These are phyloP conservation scores for Ictalurus furcatus DNA, from an alignment of 2,113 vertebrate genomes.

Conservation along the genomic window DNA sequence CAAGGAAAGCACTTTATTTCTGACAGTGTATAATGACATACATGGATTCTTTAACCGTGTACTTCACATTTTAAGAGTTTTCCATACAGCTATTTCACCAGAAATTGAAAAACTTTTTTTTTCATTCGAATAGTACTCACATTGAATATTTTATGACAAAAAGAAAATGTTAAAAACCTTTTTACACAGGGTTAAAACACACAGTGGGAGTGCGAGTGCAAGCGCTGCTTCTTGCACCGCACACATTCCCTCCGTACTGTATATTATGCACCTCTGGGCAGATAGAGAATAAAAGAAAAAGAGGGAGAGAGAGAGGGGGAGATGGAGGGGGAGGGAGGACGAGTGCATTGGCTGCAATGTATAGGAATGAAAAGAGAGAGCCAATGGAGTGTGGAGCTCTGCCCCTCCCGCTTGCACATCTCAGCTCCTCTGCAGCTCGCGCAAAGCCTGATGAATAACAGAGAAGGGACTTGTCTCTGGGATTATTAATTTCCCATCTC, in stretches of 20 bases:
- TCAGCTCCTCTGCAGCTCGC: constrained; percentile 71
- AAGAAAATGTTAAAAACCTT: neutral
- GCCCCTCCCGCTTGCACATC: constrained; percentile 77
- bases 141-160: neutral
- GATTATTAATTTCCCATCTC: constrained; percentile 85
- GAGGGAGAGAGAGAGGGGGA: neutral
- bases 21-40: neutral
- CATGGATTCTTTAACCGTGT: neutral
- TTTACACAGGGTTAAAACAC: neutral
- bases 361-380: constrained; percentile 72
- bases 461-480: constrained; percentile 81
- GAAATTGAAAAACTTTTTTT: neutral
- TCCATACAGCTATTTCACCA: neutral
- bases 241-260: neutral
- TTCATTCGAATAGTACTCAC: neutral
- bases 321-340: neutral
- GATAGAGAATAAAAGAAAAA: neutral
- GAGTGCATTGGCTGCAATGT: constrained; percentile 78
- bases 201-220: neutral
- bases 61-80: neutral
- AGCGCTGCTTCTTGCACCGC: neutral
- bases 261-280: constrained; percentile 54
- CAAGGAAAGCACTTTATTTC: neutral
- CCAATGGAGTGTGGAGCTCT: constrained; percentile 73
- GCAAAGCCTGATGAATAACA: constrained; percentile 84